Evolutionary conservation across 2,113 vertebrate genomes (phyloP), one percentile per base, ranked within the genome.

Genomic region (Sebastes fasciatus): DNA sequence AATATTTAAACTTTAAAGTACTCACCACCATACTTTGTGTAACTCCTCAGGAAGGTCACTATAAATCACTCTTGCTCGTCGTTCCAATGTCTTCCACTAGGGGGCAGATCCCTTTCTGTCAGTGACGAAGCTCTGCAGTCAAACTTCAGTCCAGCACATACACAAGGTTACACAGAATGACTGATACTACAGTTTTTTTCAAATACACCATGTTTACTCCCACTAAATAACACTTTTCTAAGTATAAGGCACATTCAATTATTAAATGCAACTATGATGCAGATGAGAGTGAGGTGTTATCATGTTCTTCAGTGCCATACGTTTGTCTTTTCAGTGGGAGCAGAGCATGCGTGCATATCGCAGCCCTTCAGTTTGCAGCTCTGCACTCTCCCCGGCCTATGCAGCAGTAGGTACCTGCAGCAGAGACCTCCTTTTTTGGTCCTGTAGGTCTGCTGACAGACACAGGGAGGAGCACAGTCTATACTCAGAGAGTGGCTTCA

Each of bases 391-490:
- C 23, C 48, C 7, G 7, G 69, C 67, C 77, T 77, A 72, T 92
- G 91, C 91, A 89, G 91, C 89, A 91, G 79, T 23, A 74, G 80
- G 62, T 80, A 84, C 83, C 82, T 88, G 85, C 82, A 90, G 74
- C 72, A 83, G 52, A 76, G 16, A 42, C 45, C 23, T 45, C 34
- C 45, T 65, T 43, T 74, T 60, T 55, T 34, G 62, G 49, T 89
- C 64, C 79, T 78, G 16, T 68, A 48, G 69, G 72, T 76, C 73
- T 72, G 62, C 64, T 61, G 75, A 75, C 63, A 64, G 75, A 83
- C 65, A 67, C 13, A 0, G 40, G 71, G 69, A 89, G 64, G 73
- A 85, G 60, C 64, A 54, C 34, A 77, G 74, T 58, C 40, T 2
- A 65, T 77, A 62, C n/a, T 62, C n/a, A 43, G 6, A 54, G 60